Evolutionary conservation across 2,797 vertebrate species (phyloP).

Genomic region (Oreochromis grahami): DNA sequence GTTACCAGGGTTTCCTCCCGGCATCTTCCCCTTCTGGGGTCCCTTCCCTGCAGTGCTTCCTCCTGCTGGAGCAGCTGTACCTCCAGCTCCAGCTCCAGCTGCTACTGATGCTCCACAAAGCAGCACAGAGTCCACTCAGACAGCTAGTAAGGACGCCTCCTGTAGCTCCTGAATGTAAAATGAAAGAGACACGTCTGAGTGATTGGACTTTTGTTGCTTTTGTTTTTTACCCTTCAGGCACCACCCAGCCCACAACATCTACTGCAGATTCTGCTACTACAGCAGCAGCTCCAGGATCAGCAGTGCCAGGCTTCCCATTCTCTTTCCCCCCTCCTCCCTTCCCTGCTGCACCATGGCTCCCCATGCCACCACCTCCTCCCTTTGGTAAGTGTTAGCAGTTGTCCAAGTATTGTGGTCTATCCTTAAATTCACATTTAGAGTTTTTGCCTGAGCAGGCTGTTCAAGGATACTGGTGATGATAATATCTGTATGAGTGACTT

Average conservation of each 20-base stretch:
- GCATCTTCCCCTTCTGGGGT: slow-evolving; percentile 93
- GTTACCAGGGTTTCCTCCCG: slow-evolving; percentile 91
- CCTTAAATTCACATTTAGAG: background rate
- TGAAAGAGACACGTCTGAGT: background rate
- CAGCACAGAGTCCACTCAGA: slow-evolving; percentile 51
- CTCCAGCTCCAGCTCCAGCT: slow-evolving; percentile 55
- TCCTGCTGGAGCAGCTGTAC: slow-evolving; percentile 45
- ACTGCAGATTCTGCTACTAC: slow-evolving; percentile 46
- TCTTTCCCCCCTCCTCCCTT: slow-evolving; percentile 83
- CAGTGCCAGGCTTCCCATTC: slow-evolving; percentile 84
- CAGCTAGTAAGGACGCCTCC: slow-evolving; percentile 59
- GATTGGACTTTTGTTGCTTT: background rate
- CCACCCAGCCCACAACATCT: slow-evolving; percentile 58
- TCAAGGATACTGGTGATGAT: background rate
- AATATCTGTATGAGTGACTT: background rate
- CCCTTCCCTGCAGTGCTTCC: slow-evolving; percentile 86
- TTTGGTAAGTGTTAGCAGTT: slow-evolving; percentile 76
- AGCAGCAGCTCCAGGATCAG: slow-evolving; percentile 60
- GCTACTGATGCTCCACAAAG: slow-evolving; percentile 46
- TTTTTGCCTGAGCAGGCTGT: background rate
- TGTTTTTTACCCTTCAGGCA: slow-evolving; percentile 27
- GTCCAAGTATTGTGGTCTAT: background rate
- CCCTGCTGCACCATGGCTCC: slow-evolving; percentile 84
- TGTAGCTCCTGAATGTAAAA: background rate
- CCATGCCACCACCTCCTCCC: slow-evolving; percentile 89